Evolutionary conservation across 2,797 vertebrate genomes (phyloP).

Genomic region (Peromyscus aztecus): DNA sequence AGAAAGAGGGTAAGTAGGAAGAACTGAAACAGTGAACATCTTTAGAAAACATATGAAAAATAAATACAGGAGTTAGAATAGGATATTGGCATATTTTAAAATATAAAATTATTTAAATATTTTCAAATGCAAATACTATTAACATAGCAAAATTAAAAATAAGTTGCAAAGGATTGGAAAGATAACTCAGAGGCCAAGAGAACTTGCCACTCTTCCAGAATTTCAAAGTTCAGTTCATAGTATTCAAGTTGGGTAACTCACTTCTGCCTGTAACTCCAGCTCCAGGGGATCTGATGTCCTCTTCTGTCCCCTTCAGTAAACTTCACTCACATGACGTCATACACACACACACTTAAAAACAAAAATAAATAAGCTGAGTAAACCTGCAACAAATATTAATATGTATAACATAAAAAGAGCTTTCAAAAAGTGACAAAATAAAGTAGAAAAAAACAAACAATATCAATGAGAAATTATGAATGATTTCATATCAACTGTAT

Average conservation of each 20-base stretch:
- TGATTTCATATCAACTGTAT: not conserved
- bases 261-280: not conserved
- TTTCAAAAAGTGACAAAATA: not conserved
- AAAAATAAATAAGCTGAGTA: not conserved
- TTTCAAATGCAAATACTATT: not conserved
- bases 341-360: not conserved
- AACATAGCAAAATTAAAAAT: not conserved
- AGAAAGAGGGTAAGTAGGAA: not conserved
- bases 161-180: not conserved
- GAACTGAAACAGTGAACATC: not conserved
- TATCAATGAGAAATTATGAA: not conserved
- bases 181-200: not conserved
- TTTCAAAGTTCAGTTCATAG: not conserved
- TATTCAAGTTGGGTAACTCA: not conserved
- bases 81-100: not conserved
- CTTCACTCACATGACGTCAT: not conserved
- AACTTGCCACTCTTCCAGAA: not conserved
- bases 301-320: not conserved
- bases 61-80: not conserved
- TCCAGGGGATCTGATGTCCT: not conserved
- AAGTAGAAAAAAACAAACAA: not conserved
- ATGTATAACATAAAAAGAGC: not conserved
- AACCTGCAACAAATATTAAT: not conserved
- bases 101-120: not conserved
- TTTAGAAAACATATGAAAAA: conserved; percentile 5